Percentiles rank a stretch among this genome's conserved stretches.
Conservation (phyloP, 2,113 vertebrate genomes). For the Myrmecobius fasciatus region DNA sequence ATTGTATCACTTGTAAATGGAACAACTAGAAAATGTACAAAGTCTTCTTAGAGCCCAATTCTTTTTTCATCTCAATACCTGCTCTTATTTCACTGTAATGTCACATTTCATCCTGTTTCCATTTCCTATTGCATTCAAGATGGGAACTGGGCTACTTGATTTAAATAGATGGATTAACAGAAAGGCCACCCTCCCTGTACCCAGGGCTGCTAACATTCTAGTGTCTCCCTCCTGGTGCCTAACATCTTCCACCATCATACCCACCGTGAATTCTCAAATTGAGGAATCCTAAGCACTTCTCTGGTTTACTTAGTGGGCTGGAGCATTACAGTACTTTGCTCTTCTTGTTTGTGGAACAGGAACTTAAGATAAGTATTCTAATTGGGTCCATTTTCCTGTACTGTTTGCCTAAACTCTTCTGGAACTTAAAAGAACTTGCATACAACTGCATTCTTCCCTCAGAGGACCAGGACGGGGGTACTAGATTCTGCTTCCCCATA, state of each 20-base stretch:
- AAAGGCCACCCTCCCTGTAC: not conserved
- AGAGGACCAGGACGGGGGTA: not conserved
- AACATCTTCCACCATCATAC: not conserved
- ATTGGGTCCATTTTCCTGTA: not conserved
- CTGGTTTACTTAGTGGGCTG: not conserved
- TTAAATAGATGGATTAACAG: not conserved
- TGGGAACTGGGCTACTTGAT: not conserved
- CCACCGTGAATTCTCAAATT: not conserved
- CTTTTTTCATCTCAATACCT: not conserved
- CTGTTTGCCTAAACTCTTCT: not conserved
- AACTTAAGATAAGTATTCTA: not conserved
- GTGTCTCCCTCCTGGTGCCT: not conserved
- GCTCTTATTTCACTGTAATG: not conserved
- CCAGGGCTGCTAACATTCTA: not conserved
- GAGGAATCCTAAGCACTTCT: not conserved
- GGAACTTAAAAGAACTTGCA: not conserved
- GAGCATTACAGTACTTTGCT: not conserved
- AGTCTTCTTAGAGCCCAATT: not conserved
- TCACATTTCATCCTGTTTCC: not conserved
- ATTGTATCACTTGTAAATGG: not conserved
- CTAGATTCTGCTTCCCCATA: not conserved
- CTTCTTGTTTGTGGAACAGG: not conserved
- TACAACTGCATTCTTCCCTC: not conserved
- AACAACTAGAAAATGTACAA: not conserved
- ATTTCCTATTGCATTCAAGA: not conserved